Conservation (phyloP, 2,888 invertebrate genomes). For the Tetheella fluctuosa region DNA sequence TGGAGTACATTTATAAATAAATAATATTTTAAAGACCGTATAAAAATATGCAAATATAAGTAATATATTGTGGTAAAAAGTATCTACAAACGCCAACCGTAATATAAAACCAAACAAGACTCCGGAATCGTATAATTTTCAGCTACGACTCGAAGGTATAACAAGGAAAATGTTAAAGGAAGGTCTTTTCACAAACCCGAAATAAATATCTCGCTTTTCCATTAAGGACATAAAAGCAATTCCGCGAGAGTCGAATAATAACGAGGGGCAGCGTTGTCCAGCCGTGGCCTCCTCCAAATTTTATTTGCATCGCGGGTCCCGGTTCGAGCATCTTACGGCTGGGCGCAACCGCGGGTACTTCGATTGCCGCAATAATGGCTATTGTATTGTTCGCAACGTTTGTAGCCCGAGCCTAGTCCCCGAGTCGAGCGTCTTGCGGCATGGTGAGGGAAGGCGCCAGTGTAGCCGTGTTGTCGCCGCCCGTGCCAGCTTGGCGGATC, state of each 20-base stretch:
- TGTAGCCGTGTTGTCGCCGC: slow-evolving; percentile 27
- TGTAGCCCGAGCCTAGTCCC: too few species aligned
- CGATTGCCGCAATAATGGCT: slow-evolving; percentile 79
- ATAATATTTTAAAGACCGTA: neutral
- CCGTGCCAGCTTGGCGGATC: slow-evolving; percentile 24
- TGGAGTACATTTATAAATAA: too few species aligned
- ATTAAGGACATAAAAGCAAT: slow-evolving; percentile 82
- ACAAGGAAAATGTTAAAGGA: slow-evolving; percentile 68
- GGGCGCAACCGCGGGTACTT: slow-evolving; percentile 43
- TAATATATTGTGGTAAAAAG: neutral
- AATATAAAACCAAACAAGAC: slow-evolving; percentile 51
- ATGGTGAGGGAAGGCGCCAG: slow-evolving; percentile 21
- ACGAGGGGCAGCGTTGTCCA: slow-evolving; percentile 80
- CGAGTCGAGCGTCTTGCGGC: slow-evolving; percentile 33
- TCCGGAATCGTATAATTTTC: slow-evolving; percentile 59
- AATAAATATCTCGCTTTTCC: slow-evolving; percentile 82
- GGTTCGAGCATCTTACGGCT: slow-evolving; percentile 56
- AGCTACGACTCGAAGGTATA: slow-evolving; percentile 55
- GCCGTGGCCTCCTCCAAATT: slow-evolving; percentile 72
- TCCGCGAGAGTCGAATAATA: slow-evolving; percentile 82
- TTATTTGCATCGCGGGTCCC: slow-evolving; percentile 79
- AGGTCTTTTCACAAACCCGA: slow-evolving; percentile 69
- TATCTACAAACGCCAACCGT: slow-evolving; percentile 18
- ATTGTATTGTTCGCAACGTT: slow-evolving; percentile 52
- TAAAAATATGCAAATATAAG: neutral